A percentile compares a stretch with the other conserved stretches of the same genome.
phyloP scores from a whole-genome alignment of 2,797 vertebrate genomes.

The Lagocephalus sceleratus region DNA sequence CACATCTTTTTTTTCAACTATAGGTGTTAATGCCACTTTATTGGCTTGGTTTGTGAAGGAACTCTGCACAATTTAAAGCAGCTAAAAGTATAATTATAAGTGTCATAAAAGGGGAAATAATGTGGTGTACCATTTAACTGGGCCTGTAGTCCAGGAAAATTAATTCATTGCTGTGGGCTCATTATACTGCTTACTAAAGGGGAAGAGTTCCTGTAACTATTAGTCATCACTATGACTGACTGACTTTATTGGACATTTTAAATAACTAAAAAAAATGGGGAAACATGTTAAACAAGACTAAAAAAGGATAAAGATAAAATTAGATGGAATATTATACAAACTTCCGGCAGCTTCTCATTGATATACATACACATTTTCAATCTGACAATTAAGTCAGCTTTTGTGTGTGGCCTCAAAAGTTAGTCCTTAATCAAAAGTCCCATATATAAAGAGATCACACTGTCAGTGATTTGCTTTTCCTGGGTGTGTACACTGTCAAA shows the following conservation, averaged over 20 bases:
- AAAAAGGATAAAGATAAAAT: constrained; percentile 21
- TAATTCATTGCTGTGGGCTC: constrained; percentile 42
- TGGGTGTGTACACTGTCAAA: background rate
- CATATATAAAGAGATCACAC: constrained; percentile 17
- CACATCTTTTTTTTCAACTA: constrained; percentile 20
- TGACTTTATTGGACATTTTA: constrained; percentile 10
- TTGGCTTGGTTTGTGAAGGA: constrained; percentile 22
- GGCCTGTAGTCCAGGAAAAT: constrained; percentile 34
- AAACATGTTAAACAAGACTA: constrained; percentile 21
- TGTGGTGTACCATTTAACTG: constrained; percentile 29
- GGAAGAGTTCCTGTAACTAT: constrained; percentile 22
- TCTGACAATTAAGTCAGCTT: background rate
- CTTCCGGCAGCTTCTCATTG: constrained; percentile 22
- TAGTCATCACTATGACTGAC: constrained; percentile 28
- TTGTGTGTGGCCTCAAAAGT: constrained; percentile 16
- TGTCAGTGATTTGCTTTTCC: constrained; percentile 23
- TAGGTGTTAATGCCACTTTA: constrained; percentile 6
- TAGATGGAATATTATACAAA: constrained; percentile 22
- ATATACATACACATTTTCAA: constrained; percentile 25
- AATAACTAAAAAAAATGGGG: constrained; percentile 30
- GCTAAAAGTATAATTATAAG: constrained; percentile 29
- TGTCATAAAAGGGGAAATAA: constrained; percentile 39
- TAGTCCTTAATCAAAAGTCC: constrained; percentile 20
- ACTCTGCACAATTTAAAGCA: constrained; percentile 17
- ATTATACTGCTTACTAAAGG: constrained; percentile 39